Base-by-base conservation (phyloP, 1,140 invertebrate species). In the Ericerus pela region DNA sequence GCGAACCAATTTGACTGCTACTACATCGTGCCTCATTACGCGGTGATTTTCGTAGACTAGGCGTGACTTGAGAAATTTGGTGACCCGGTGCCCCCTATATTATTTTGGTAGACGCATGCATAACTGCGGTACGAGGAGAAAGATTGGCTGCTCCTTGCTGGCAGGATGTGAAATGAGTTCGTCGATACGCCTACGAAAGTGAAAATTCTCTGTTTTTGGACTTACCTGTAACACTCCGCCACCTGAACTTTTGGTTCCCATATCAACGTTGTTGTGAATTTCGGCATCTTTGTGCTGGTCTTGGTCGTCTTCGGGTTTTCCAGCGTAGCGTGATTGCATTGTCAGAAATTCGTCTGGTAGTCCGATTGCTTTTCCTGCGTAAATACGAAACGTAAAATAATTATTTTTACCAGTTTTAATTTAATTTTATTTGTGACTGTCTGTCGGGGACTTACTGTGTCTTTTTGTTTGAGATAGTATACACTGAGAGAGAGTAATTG, bases 151-250 rank as follows among this genome's bases (percentile, higher is more conserved):
- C 8, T 33, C n/a, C n/a, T n/a, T n/a, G 8, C 30, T 33, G n/a
- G n/a, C 30, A 33, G n/a, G n/a, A 14, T 38, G 36, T n/a, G 4
- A 5, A 38, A 38, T n/a, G n/a, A 38, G 20, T 38, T 6, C 14
- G 14, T 18, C 36, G 20, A 38, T 16, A 5, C 36, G 20, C n/a
- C n/a, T n/a, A n/a, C n/a, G 20, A 16, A 41, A 41, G n/a, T 41
- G 5, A 4, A 5, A 41, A 4, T 16, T 14, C 14, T 41, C 14
- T 16, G n/a, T 41, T 41, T 41, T 41, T 4, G 20, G 4, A 31
- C 53, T 65, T 54, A 85, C 84, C 79, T 95, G 88, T 61, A 96
- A 91, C 6, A 94, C 90, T 31, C 92, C 93, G 18, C 92, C 93
- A 5, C 92, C 92, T 64, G 79, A 81, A 65, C 89, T 91, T 30